These are phyloP conservation scores for Eulithis prunata DNA, from an alignment of 2,888 invertebrate species.

Conservation along the genomic window DNA sequence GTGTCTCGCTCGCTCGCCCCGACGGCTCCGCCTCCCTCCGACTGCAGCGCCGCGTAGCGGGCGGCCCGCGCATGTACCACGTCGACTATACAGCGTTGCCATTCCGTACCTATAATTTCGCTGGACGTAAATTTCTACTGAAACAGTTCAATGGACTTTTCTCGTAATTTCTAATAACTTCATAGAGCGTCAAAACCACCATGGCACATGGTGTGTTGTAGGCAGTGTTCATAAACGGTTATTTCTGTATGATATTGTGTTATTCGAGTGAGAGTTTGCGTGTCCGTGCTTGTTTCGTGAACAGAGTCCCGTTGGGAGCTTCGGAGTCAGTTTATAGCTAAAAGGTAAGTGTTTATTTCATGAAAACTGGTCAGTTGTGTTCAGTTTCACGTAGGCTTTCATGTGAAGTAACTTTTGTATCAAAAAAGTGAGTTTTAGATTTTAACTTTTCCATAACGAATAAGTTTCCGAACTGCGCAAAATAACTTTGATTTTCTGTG, in stretches of 20 bases:
- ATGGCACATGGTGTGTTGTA: constrained; percentile 69
- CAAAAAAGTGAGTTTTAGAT: constrained; percentile 22
- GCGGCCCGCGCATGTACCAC: constrained; percentile 67
- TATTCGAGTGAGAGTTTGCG: constrained; percentile 74
- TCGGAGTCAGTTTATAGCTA: constrained; percentile 66
- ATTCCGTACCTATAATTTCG: constrained; percentile 84
- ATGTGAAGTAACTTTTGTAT: constrained; percentile 35
- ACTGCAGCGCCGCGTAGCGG: constrained; percentile 75
- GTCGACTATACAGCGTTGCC: constrained; percentile 81
- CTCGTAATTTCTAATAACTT: constrained; percentile 75
- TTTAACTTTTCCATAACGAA: constrained; percentile 31
- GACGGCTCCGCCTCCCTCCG: constrained; percentile 76
- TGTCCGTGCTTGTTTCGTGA: constrained; percentile 77
- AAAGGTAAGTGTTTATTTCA: constrained; percentile 61
- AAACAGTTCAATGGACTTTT: constrained; percentile 85
- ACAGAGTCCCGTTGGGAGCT: constrained; percentile 73
- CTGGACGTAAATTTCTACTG: constrained; percentile 83
- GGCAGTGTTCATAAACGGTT: constrained; percentile 72
- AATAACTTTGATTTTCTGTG: constrained; percentile 39
- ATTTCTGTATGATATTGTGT: constrained; percentile 72
- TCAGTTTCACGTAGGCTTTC: constrained; percentile 40
- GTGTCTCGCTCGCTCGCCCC: constrained; percentile 70
- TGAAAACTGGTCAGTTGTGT: constrained; percentile 34
- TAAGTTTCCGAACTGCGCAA: constrained; percentile 60
- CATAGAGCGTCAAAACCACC: constrained; percentile 69